Evolutionary conservation across 2,888 invertebrate species (phyloP).

Genomic region (Nasonia oneida): DNA sequence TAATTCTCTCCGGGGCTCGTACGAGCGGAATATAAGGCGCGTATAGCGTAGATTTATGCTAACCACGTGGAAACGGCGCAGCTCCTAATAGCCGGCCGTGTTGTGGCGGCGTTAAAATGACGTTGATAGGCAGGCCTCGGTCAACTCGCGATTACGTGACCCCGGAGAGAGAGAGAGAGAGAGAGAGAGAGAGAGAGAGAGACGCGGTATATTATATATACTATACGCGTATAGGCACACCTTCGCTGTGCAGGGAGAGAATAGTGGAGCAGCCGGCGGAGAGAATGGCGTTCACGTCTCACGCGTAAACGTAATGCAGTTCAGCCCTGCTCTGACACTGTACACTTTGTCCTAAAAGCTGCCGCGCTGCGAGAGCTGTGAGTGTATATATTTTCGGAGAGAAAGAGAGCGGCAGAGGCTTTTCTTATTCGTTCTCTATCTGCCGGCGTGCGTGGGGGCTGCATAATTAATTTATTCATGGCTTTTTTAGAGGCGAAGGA

Average conservation of each 20-base stretch:
- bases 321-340: slow-evolving; percentile 10
- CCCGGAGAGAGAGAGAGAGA: neutral
- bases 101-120: slow-evolving; percentile 50
- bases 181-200: neutral
- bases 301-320: slow-evolving; percentile 31
- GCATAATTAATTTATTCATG: slow-evolving; percentile 39
- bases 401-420: neutral
- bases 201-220: neutral
- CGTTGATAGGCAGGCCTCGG: slow-evolving; percentile 48
- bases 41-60: slow-evolving; percentile 45
- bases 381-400: neutral
- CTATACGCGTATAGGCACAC: neutral
- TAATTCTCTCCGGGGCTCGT: slow-evolving; percentile 35
- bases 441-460: neutral
- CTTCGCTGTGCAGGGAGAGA: neutral
- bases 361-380: neutral
- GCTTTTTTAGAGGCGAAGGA: neutral
- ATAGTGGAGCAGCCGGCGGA: neutral
- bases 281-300: slow-evolving; percentile 15
- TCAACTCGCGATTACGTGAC: neutral
- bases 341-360: slow-evolving; percentile 19
- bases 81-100: slow-evolving; percentile 34
- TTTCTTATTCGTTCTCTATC: slow-evolving; percentile 9
- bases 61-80: slow-evolving; percentile 45
- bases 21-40: slow-evolving; percentile 21